Evolutionary conservation across 2,888 invertebrate species (phyloP), one percentile per base, ranked within the genome.

Genomic region (Dryobotodes eremita): DNA sequence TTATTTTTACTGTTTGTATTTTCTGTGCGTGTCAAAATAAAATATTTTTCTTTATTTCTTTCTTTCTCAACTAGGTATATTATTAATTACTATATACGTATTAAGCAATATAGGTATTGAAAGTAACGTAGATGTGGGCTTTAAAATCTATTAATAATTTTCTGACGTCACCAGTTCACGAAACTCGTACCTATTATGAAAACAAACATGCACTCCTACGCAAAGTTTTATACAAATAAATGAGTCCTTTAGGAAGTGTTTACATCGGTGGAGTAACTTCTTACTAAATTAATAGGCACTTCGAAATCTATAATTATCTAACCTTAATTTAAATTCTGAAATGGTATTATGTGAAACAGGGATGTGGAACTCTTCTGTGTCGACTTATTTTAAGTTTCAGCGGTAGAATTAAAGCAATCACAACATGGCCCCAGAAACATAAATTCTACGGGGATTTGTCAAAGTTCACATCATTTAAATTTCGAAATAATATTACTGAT

Each of bases 131-230:
- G 15, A 65, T 46, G 1, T 46, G 10, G n/a, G 10, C 48, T 59
- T 65, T 26, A 65, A 46, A 78, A 36, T 7, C 23, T 62, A 68
- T 74, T 23, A 53, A 57, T 75, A 13, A 61, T 61, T 42, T 72
- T 13, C 46, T 85, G 64, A 84, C 80, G 64, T 84, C 84, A 85
- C 1, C 74, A 71, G 46, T 80, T 78, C 71, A 69, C 77, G 50
- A 86, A 84, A 81, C 64, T 79, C 20, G 46, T 42, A 72, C 48
- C 15, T 42, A 64, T 72, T 75, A 76, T 78, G 84, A 78, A 79
- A 80, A 86, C 81, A 78, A 85, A 82, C 46, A 81, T 61, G 17
- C 17, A 78, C 78, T 75, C 83, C 79, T 83, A 78, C 78, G 65
- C 77, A 82, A 46, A 7, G 17, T 20, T 82, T 65, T 66, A 66